Conservation (phyloP, 2,797 vertebrate genomes). For the Sorex maritimensis region DNA sequence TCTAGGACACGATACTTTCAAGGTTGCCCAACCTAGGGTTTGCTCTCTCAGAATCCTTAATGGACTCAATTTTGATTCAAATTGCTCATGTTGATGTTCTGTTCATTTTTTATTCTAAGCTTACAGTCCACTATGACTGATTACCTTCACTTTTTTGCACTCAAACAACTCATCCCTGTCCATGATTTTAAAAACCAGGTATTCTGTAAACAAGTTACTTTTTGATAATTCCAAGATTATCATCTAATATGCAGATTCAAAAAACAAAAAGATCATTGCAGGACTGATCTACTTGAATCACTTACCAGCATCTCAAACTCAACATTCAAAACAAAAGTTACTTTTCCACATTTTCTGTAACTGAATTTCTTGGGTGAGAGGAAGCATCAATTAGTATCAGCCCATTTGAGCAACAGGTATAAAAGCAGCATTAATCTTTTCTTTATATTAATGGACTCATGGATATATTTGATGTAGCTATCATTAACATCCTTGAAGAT, state of each 20-base stretch:
- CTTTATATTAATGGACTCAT: not conserved
- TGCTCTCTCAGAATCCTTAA: not conserved
- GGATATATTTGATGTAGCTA: too few species aligned
- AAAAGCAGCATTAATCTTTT: not conserved
- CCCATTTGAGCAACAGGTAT: not conserved
- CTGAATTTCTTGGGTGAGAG: not conserved
- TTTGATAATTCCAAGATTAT: slow-evolving; percentile 18
- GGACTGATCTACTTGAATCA: not conserved
- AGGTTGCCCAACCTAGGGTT: not conserved
- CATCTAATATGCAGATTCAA: not conserved
- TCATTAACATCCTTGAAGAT: not conserved
- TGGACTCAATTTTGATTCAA: slow-evolving; percentile 7
- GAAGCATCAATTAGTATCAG: not conserved
- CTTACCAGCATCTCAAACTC: not conserved
- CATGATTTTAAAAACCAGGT: not conserved
- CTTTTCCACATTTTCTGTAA: not conserved
- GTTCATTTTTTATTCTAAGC: not conserved
- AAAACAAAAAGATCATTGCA: not conserved
- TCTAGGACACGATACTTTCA: not conserved
- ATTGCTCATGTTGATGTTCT: not conserved
- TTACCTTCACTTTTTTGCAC: not conserved
- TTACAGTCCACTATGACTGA: not conserved
- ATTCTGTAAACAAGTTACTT: not conserved
- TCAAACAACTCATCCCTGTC: not conserved
- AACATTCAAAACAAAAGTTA: slow-evolving; percentile 44